Evolutionary conservation across 1,140 invertebrate genomes (phyloP).

Genomic region (Drosophila seguyi): DNA sequence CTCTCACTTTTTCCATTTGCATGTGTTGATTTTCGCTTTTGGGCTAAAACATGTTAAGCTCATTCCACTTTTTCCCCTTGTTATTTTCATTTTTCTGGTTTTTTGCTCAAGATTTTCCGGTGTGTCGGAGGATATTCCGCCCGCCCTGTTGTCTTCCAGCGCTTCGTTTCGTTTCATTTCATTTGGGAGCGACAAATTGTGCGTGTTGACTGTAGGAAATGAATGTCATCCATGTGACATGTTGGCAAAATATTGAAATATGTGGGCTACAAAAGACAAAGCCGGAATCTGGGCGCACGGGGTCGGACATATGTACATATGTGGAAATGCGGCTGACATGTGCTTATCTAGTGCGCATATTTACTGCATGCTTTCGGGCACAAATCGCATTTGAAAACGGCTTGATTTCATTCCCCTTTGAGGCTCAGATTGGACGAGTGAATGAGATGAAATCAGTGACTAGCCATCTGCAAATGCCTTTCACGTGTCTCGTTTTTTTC

Average conservation of each 20-base stretch:
- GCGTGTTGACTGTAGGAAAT: constrained; percentile 81
- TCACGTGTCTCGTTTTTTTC: constrained; percentile 6
- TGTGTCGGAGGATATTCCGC: constrained; percentile 22
- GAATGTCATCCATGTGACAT: constrained; percentile 80
- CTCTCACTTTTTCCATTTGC: constrained; percentile 28
- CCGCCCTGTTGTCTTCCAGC: constrained; percentile 18
- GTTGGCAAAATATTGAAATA: constrained; percentile 80
- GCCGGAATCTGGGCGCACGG: constrained; percentile 1
- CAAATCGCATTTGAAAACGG: constrained; percentile 29
- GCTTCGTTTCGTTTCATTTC: constrained; percentile 64
- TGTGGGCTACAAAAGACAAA: constrained; percentile 31
- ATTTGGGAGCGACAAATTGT: constrained; percentile 80
- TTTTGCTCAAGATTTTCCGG: constrained; percentile 62
- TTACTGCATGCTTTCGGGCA: constrained; percentile 27
- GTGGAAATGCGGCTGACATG: constrained; percentile 37
- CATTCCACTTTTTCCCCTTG: constrained; percentile 33
- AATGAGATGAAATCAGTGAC: constrained; percentile 15
- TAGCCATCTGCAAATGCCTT: constrained; percentile 12
- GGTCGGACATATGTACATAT: constrained; percentile 16
- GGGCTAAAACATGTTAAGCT: constrained; percentile 50
- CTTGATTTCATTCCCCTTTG: constrained; percentile 34
- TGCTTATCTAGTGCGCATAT: constrained; percentile 53
- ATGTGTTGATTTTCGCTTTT: constrained; percentile 74
- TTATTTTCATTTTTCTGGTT: constrained; percentile 32
- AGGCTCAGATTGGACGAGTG: constrained; percentile 4